Conservation (phyloP, 1,140 invertebrate genomes). For the Drosophila baimaii region DNA sequence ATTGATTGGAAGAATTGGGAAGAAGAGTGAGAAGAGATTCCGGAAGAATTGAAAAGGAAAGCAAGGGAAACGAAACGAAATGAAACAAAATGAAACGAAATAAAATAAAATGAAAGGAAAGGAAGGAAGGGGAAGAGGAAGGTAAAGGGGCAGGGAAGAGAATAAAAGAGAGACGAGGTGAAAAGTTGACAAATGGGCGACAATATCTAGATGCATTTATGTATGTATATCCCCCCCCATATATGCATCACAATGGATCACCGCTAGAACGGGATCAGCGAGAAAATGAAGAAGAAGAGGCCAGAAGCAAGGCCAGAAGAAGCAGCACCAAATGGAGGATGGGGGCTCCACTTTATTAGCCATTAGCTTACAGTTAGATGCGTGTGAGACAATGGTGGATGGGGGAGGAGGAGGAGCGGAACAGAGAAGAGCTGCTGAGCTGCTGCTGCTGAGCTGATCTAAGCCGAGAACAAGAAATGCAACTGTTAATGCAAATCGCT, state of each 20-base stretch:
- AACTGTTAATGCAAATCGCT: conserved; percentile 80
- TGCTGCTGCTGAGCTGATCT: conserved; percentile 27
- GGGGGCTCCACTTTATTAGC: conserved; percentile 66
- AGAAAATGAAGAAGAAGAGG: background rate
- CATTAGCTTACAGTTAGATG: conserved; percentile 78
- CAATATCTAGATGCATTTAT: conserved; percentile 24
- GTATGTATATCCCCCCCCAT: background rate
- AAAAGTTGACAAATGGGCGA: conserved; percentile 31
- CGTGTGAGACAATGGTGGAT: conserved; percentile 60
- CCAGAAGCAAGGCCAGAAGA: conserved; percentile 29
- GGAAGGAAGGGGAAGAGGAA: background rate
- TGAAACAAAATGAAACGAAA: too few relatives aligned
- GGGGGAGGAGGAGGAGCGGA: conserved; percentile 21
- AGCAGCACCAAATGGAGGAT: conserved; percentile 3
- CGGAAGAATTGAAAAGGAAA: conserved; percentile 61
- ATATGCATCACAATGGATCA: conserved; percentile 70
- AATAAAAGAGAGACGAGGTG: background rate
- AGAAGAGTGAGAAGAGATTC: background rate
- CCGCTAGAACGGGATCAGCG: conserved; percentile 56
- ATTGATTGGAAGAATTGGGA: too few relatives aligned
- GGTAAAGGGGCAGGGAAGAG: background rate
- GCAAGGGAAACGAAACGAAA: conserved; percentile 9
- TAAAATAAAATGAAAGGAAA: background rate
- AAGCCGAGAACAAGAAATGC: conserved; percentile 76
- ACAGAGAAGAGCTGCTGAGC: conserved; percentile 11